These are phyloP conservation scores for Hylyphantes graminicola DNA, from an alignment of 1,140 invertebrate species.

Conservation along the genomic window DNA sequence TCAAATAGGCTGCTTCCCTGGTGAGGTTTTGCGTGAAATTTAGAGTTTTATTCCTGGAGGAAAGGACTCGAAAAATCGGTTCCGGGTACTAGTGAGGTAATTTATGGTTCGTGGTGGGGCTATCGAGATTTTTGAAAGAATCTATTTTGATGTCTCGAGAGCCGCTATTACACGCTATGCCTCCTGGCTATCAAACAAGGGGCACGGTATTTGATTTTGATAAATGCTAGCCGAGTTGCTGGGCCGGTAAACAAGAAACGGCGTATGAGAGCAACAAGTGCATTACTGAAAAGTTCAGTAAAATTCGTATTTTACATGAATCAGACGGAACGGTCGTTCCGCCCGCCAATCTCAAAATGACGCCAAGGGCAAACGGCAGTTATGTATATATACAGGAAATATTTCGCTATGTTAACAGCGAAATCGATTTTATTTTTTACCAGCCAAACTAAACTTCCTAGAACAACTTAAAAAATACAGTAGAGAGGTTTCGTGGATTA, in stretches of 20 bases:
- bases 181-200: not conserved
- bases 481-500: too few species aligned
- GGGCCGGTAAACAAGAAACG: not conserved
- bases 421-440: too few species aligned
- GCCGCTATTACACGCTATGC: constrained; percentile 33
- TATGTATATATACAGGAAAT: too few species aligned
- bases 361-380: too few species aligned
- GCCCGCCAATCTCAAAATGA: too few species aligned
- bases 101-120: constrained; percentile 38
- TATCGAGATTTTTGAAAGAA: constrained; percentile 6
- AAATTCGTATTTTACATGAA: too few species aligned
- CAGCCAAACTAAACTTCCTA: too few species aligned
- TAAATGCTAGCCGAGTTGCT: constrained; percentile 5
- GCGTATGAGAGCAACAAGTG: too few species aligned
- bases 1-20: constrained; percentile 39
- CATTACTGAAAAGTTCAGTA: too few species aligned
- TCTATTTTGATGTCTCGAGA: constrained; percentile 22
- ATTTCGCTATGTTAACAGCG: too few species aligned
- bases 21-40: constrained; percentile 45
- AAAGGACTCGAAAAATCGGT: not conserved
- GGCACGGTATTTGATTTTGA: not conserved
- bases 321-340: too few species aligned
- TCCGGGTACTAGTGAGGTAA: constrained; percentile 23
- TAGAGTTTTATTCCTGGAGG: not conserved
- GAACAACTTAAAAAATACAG: too few species aligned